These are phyloP conservation scores for Cynopterus sphinx DNA, from an alignment of 2,797 vertebrate genomes.

Conservation along the genomic window DNA sequence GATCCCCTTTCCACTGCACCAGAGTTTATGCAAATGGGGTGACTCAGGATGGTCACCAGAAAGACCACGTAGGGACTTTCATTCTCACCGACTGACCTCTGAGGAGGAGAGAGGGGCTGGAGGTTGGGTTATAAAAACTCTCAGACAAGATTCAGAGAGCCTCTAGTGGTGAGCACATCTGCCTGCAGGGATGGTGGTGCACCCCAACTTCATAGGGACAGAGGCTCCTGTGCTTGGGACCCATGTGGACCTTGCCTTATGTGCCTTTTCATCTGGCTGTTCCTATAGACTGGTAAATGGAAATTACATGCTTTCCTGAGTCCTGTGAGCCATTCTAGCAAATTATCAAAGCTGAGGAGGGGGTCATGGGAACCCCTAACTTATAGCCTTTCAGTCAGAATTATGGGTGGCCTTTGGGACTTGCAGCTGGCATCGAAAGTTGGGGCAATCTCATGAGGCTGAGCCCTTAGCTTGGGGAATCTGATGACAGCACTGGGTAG, in stretches of 20 bases:
- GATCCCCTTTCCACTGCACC: not conserved
- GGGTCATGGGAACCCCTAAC: not conserved
- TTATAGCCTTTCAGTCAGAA: not conserved
- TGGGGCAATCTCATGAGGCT: not conserved
- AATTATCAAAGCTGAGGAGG: not conserved
- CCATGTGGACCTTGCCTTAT: not conserved
- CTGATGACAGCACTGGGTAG: not conserved
- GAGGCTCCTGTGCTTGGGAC: not conserved
- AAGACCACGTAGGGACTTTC: not conserved
- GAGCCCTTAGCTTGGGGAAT: not conserved
- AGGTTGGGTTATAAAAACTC: not conserved
- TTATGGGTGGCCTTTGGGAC: not conserved
- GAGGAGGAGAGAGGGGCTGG: not conserved
- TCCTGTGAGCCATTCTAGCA: not conserved
- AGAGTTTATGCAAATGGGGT: not conserved
- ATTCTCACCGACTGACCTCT: not conserved
- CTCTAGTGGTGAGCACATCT: not conserved
- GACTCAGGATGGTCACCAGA: not conserved
- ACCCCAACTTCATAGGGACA: not conserved
- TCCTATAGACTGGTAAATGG: not conserved
- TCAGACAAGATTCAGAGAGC: not conserved
- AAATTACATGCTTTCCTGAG: not conserved
- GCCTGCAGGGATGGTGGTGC: not conserved
- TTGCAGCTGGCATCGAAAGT: not conserved
- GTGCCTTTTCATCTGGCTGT: not conserved